Base-by-base conservation (phyloP, 1,140 invertebrate species). In the Pinna nobilis region DNA sequence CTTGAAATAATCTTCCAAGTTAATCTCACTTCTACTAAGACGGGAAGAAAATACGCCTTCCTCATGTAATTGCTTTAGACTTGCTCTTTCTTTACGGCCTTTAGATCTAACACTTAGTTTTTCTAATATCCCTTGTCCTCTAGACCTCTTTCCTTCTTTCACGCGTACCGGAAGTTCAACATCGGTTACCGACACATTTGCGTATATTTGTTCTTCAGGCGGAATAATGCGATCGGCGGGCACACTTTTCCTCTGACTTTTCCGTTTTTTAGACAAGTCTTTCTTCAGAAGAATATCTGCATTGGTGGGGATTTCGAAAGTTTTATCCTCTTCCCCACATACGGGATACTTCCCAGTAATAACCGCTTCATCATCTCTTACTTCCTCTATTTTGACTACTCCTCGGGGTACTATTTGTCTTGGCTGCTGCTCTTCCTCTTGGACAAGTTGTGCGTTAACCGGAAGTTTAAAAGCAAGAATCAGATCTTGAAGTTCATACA, bases 401-500 rank as follows among this genome's bases (percentile, higher is more conserved):
- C 85, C 85, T 57, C 73, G 55, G 3, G 81, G 82, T 13, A 74
- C 35, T 11, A 65, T 51, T 65, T 71, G 23, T 39, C 18, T 64
- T 51, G 66, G 65, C 69, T 44, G 67, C 61, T 76, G 55, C 28
- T 74, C 63, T 4, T 76, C 78, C 41, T 75, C 70, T 60, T 84
- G 80, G 23, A 86, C 78, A 20, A 86, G 70, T 70, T 86, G 84
- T 28, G 74, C 81, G 63, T 82, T 84, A 1, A 85, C 77, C 23
- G 85, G 85, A 15, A 86, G 65, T 18, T 79, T 79, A 53, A 86
- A 86, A 23, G 85, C 81, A 65, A 78, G 76, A 39, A 85, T 81
- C 15, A 86, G 69, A 68, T 86, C 82, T 44, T 85, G 82, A n/a
- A 86, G 73, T 44, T 83, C 84, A 64, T 85, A 86, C 9, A 86